Base-by-base conservation (phyloP, 53 echinoderm and acorn worm genomes). In the Stichopus horrens region DNA sequence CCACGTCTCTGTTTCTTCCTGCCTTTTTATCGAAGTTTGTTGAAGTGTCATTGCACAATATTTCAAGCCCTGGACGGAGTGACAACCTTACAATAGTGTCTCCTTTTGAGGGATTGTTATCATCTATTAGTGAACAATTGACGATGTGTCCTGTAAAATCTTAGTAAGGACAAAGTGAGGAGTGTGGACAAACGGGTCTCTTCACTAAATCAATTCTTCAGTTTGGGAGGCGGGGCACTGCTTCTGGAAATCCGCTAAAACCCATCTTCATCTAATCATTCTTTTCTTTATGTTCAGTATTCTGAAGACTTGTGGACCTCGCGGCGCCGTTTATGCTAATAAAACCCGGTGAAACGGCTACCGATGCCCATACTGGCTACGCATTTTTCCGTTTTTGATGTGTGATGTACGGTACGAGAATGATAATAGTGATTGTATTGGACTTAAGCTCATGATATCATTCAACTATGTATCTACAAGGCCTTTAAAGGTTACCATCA, bases 311-410 rank as follows among this genome's bases (percentile, higher is more conserved):
- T 63, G 84, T 23, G 84, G 84, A 83, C 84, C 84, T 65, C 23
- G 79, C 66, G 84, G 84, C 84, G 84, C 84, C 84, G 59, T 83
- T 65, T 83, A 83, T 83, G 84, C 60, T 83, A 83, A 83, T 83
- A 58, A 22, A 20, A 83, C 8, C 51, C 16, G 60, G 60, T 5
- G 20, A 79, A 53, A 11, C 55, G n/a, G 8, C 51, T 79, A 79
- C 79, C 52, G 79, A 79, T 55, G 79, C 79, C 55, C 52, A 13
- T 52, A 79, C 16, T 13, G 7, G 63, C 37, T 37, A 37, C 2
- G 37, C 37, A 37, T 37, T 37, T 37, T 37, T 37, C 37, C 37
- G 37, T 37, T 2, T 37, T 37, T 0, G 37, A 37, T 37, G 37
- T 37, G 2, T 37, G 37, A 37, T 37, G 37, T 37, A 37, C 37